Conservation (phyloP, 2,888 invertebrate species). For the Blera fallax region DNA sequence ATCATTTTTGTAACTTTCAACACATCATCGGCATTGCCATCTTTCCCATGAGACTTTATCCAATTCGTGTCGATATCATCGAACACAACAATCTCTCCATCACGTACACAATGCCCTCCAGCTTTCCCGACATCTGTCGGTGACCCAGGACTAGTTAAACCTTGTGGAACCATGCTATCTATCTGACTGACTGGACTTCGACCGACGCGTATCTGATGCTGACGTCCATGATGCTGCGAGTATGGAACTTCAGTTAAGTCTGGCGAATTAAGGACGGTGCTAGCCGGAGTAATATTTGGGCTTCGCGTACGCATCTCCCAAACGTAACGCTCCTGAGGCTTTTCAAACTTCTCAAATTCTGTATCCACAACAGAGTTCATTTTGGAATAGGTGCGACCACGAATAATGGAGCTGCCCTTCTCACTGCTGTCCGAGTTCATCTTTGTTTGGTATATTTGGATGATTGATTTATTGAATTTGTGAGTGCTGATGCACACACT, state of each 20-base stretch:
- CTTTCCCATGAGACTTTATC: slow-evolving; percentile 77
- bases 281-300: slow-evolving; percentile 81
- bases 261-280: slow-evolving; percentile 81
- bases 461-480: slow-evolving; percentile 37
- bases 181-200: slow-evolving; percentile 80
- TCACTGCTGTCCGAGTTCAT: slow-evolving; percentile 73
- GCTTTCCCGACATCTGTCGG: slow-evolving; percentile 80
- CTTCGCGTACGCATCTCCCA: slow-evolving; percentile 81
- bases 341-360: slow-evolving; percentile 67
- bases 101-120: slow-evolving; percentile 83
- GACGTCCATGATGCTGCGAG: slow-evolving; percentile 77
- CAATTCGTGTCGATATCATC: slow-evolving; percentile 83
- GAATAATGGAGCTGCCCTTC: slow-evolving; percentile 61
- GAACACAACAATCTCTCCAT: slow-evolving; percentile 93
- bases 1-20: slow-evolving; percentile 82
- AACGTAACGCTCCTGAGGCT: slow-evolving; percentile 79
- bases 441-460: slow-evolving; percentile 37
- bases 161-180: slow-evolving; percentile 77
- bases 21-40: slow-evolving; percentile 78
- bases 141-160: slow-evolving; percentile 79
- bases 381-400: slow-evolving; percentile 57
- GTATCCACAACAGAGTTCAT: slow-evolving; percentile 56
- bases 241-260: slow-evolving; percentile 79
- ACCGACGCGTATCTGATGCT: slow-evolving; percentile 80
- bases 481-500: slow-evolving; percentile 5